A percentile compares a stretch with the other conserved stretches of the same genome.
Evolutionary conservation across 1,140 invertebrate genomes (phyloP).

Genomic region (Scaptomyza pallida): DNA sequence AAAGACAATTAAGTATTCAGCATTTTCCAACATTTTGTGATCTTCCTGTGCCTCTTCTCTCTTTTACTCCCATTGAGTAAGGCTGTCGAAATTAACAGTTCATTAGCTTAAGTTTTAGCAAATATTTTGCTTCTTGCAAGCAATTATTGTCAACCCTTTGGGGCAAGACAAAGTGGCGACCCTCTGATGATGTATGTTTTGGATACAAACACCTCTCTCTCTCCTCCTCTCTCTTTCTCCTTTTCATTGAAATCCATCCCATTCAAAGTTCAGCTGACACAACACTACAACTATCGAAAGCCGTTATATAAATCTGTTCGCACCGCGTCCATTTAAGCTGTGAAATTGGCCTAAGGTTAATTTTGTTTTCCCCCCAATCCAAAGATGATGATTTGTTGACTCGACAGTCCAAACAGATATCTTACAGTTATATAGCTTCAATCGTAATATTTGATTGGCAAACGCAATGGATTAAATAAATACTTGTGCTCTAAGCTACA

Average conservation of each 20-base stretch:
- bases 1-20: conserved; percentile 68
- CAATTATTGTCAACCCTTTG: conserved; percentile 37
- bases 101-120: conserved; percentile 69
- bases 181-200: conserved; percentile 43
- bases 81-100: conserved; percentile 72
- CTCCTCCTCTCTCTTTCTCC: background rate
- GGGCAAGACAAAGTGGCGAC: conserved; percentile 23
- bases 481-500: no score
- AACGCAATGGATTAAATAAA: no score
- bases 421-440: conserved; percentile 5
- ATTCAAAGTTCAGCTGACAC: conserved; percentile 27
- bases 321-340: conserved; percentile 33
- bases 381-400: background rate
- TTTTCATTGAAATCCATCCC: conserved; percentile 2
- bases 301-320: conserved; percentile 73
- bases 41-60: background rate
- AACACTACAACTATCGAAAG: conserved; percentile 57
- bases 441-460: conserved; percentile 3
- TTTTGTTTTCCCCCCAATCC: background rate
- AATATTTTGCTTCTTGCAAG: conserved; percentile 60
- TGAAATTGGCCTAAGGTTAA: conserved; percentile 36
- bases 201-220: conserved; percentile 11
- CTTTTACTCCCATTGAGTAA: background rate
- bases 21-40: conserved; percentile 7
- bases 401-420: background rate